Base-by-base conservation (phyloP, 2,888 invertebrate genomes). In the Ochropleura plecta region DNA sequence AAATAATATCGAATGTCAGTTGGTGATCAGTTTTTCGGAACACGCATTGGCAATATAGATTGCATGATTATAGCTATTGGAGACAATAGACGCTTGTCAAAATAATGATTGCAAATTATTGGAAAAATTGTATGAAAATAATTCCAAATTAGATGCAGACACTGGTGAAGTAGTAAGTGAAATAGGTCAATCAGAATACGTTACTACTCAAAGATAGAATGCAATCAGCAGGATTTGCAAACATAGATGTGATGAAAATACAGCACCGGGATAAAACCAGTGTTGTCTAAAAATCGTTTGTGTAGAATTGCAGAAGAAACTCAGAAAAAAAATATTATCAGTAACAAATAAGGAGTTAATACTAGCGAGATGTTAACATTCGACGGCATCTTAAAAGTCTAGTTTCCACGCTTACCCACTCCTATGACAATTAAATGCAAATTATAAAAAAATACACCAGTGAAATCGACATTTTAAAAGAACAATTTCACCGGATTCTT, bases 401-500 rank as follows among this genome's bases (percentile, higher is more conserved):
- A 70, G 48, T 20, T 60, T 30, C 64, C 74, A 76, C 81, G 66
- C 70, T 73, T 64, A 70, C 64, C 73, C 62, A 68, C 81, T 76
- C 77, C 72, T 83, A 79, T 76, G 48, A 85, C 85, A 85, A 84
- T 87, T 78, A 86, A 84, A 87, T 84, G 79, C 81, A 86, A 87
- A 84, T 84, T 18, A 55, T 78, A 69, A 72, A 74, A n/a, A 70
- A 70, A 55, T 63, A 69, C 30, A 69, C 63, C 63, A 77, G 88
- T 78, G 89, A 89, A 91, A 91, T 86, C 90, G 85, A 69, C 67
- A 81, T 83, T 83, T 83, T 78, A 82, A 83, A 88, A 88, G 70
- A 83, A 89, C 87, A 91, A 89, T 91, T 91, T 91, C 88, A 87
- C 89, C 88, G 75, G 86, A 91, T 90, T 90, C 91, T 88, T 89